Base-by-base conservation (phyloP, 2,797 vertebrate species). In the Eospalax fontanierii region DNA sequence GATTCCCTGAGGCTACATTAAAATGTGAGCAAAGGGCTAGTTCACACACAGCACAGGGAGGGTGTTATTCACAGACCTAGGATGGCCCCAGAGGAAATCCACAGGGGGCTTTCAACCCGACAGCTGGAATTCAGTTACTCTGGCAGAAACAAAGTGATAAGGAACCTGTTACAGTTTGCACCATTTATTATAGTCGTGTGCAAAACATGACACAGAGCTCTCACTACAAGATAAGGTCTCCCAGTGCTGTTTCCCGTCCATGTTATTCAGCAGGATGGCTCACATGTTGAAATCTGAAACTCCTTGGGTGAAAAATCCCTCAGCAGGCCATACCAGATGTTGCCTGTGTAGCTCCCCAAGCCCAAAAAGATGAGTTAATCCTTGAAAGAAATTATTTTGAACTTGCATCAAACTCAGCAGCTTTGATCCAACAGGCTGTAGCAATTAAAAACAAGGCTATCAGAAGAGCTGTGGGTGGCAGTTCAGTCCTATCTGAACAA, bases 371-470 rank as follows among this genome's bases (percentile, higher is more conserved):
- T 40, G 99, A 99, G 98, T 98, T 99, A 97, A 97, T 99, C 82
- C 98, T 99, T 97, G 99, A 99, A 98, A 99, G 99, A 92, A 99
- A 99, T 91, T 98, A 99, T 96, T 98, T 99, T 95, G 99, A 99
- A 98, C 98, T 99, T 98, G 99, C 99, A 97, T 99, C 99, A 91
- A 99, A 99, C 98, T 99, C 99, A 11, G 99, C 98, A 90, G 99
- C 99, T 98, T 98, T 99, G 97, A 99, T 99, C 98, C 99, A 99
- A 98, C 98, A 99, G 98, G 98, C 99, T 95, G 99, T 98, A 96
- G 99, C 99, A 98, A 99, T 99, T 96, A 99, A 99, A 99, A 99
- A 99, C 97, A 99, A 99, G 98, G 98, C 99, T 98, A 99, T 99
- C 98, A 98, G 99, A 98, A 99, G 99, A 97, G 99, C 99, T 98